Base-by-base conservation (phyloP, 2,888 invertebrate genomes). In the Pseudoips prasinana region DNA sequence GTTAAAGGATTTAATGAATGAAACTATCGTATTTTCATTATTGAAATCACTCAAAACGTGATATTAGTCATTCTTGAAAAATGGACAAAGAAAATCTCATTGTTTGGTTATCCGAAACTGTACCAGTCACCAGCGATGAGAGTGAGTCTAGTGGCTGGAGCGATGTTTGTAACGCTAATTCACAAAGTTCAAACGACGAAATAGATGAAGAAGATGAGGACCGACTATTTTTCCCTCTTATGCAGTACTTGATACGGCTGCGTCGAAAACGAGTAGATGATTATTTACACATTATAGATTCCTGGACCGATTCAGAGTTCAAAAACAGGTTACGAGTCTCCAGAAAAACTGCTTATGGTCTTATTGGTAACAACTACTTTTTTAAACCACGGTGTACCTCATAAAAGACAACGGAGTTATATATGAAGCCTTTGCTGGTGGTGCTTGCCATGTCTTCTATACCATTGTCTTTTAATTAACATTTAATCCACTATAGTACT, bases 221-320 rank as follows among this genome's bases (percentile, higher is more conserved):
- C 37, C 59, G 55, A 22, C 43, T 76, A 22, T 78, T 79, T 46
- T 76, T 79, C 45, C 77, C 79, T 8, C 30, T 78, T 2, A 78
- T 79, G 78, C 77, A 73, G 27, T 73, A 75, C 58, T 53, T 77
- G 43, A 57, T 75, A 33, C 62, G 74, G 41, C 44, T 67, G 22
- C 56, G 64, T 45, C 55, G 71, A 37, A 71, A 67, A 51, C 58
- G 79, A 33, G 68, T 76, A 4, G 76, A 80, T 41, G 79, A 80
- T 42, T 80, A 77, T 43, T 63, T 77, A 27, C 72, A 77, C 27
- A 74, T 75, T 19, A 64, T 80, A 8, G 78, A 79, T 25, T 77
- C 79, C 8, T 80, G 78, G 78, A 68, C 67, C 2, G 76, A 77
- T 41, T 34, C 56, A 1, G 76, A 79, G 49, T 80, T 80, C 39